Evolutionary conservation across 92 coral and sea anemone species (phyloP), one percentile per base, ranked within the genome.

Genomic region (Epizoanthus fatuus): DNA sequence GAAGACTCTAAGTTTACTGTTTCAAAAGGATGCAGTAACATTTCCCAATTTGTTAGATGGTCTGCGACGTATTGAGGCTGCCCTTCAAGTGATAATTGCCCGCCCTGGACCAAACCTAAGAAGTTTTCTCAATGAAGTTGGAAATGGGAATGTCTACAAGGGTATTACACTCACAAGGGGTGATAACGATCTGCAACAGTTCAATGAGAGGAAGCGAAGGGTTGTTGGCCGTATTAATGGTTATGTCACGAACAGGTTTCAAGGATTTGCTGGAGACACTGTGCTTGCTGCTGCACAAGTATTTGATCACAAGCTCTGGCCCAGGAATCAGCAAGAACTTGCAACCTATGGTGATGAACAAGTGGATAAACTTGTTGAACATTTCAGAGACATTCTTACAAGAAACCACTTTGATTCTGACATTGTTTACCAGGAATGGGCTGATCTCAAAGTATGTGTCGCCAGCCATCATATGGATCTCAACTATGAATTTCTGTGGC

Each of bases 91-190:
- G 66, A 60, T 60, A 16, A 60, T 60, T 15, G 22, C 6, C 29
- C 65, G 65, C 16, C 65, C 65, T 59, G 65, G 65, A 59, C 65
- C 65, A 59, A 59, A 59, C 20, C 65, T 59, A 59, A 59, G 65
- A 59, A 0, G 65, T 59, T 59, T 7, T 59, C 65, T 59, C 16
- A 59, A 16, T 59, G 65, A 59, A 59, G 65, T 59, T 59, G 65
- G 65, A 59, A 25, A 59, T 15, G 65, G 65, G 65, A 59, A 59
- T 59, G 65, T 59, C 20, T 59, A 16, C 65, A 59, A 59, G 6
- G 68, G 35, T 63, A 38, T 63, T 3, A 17, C 68, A 5, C 29
- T 63, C 12, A 4, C 68, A 63, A 63, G 68, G 68, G 32, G 35
- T 63, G 35, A 63, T 63, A 63, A 19, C 32, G 68, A 63, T 12